Base-by-base conservation (phyloP, 2,113 vertebrate species). In the Alces alces region DNA sequence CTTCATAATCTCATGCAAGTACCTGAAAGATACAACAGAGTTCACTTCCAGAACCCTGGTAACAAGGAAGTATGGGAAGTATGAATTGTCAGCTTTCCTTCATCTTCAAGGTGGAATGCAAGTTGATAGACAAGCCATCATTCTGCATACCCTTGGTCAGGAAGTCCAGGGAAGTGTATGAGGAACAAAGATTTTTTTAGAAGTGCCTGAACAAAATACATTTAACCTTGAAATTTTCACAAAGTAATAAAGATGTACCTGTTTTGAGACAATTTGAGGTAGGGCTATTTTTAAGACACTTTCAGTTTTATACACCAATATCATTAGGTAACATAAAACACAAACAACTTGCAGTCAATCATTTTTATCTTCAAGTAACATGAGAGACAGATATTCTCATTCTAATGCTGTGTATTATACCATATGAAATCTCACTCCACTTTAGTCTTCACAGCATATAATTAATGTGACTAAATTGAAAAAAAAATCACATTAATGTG, bases 121-220 rank as follows among this genome's bases (percentile, higher is more conserved):
- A 6, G 1, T 39, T 7, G 3, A 55, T 11, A 50, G 11, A 6
- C 4, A 28, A 13, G 1, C 0, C 2, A 33, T 64, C 14, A 19
- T 19, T 19, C 11, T 21, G 5, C 3, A 16, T 8, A 19, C 6
- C 11, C 5, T 50, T 50, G 7, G 28, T 21, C 33, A 57, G 23
- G 2, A 36, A 33, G 11, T 50, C 4, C 13, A 33, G 13, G 16
- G 25, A 4, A 28, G 4, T 15, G 1, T n/a, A 64, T 27, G 39
- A 66, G 16, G 14, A 73, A 5, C 25, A 54, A 64, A 43, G 16
- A 33, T 45, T 61, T 25, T 50, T 76, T 33, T 25, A 23, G 5
- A 54, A 54, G 13, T 23, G 4, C 8, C n/a, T n/a, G 7, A 84
- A 23, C 13, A n/a, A 92, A 82, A 76, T 82, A 11, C 33, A 25